These are phyloP conservation scores for Pteropus alecto DNA, from an alignment of 2,113 vertebrate genomes.

Conservation along the genomic window DNA sequence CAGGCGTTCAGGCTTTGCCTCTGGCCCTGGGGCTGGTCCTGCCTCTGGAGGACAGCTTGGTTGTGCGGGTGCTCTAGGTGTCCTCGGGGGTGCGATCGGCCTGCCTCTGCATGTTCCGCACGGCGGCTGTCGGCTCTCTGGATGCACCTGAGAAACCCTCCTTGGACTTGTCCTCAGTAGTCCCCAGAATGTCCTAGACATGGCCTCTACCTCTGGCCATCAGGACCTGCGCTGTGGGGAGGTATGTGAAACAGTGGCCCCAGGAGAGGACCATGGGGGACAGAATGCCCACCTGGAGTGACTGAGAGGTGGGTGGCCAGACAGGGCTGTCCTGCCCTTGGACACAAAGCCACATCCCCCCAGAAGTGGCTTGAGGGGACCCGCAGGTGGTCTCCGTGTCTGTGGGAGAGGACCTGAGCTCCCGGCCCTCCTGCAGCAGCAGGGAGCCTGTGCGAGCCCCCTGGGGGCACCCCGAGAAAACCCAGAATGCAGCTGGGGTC, in stretches of 20 bases:
- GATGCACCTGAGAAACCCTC: not conserved
- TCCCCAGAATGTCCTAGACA: not conserved
- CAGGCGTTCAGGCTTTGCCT: not conserved
- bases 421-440: not conserved
- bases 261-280: no score
- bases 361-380: not conserved
- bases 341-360: rapidly evolving
- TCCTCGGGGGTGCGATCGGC: no score
- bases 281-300: not conserved
- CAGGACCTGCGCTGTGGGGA: not conserved
- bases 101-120: not conserved
- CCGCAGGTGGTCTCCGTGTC: not conserved
- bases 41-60: not conserved
- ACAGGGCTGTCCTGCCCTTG: not conserved
- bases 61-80: not conserved
- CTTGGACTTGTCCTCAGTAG: not conserved
- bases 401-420: not conserved
- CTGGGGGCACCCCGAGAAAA: not conserved
- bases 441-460: not conserved
- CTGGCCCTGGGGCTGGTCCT: no score
- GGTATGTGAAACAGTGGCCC: not conserved
- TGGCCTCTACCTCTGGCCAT: not conserved
- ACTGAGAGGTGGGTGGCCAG: no score
- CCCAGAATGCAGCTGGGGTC: not conserved
- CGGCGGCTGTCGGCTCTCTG: not conserved